Evolutionary conservation across 2,888 invertebrate species (phyloP).

Genomic region (Priocnemis perturbator): DNA sequence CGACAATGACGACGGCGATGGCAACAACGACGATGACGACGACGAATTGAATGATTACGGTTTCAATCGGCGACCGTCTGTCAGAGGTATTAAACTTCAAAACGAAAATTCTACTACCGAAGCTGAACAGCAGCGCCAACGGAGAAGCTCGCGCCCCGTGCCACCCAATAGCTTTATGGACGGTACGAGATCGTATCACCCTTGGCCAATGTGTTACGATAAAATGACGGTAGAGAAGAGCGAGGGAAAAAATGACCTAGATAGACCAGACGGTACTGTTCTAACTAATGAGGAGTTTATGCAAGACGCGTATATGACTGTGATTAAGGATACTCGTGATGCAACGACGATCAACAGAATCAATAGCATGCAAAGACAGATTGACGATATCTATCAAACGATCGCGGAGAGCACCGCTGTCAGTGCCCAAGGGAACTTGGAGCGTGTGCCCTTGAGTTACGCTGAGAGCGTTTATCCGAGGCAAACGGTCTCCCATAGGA

Average conservation of each 20-base stretch:
- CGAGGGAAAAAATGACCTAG: slow-evolving; percentile 32
- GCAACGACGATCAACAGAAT: slow-evolving; percentile 69
- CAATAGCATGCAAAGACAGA: slow-evolving; percentile 69
- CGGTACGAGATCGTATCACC: slow-evolving; percentile 53
- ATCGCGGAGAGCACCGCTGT: slow-evolving; percentile 67
- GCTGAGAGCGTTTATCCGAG: slow-evolving; percentile 61
- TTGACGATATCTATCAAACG: slow-evolving; percentile 72
- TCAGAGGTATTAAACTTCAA: slow-evolving; percentile 92
- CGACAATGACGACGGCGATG: slow-evolving; percentile 71
- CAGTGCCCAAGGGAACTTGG: slow-evolving; percentile 54
- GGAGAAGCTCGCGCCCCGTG: slow-evolving; percentile 71
- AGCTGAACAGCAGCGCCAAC: too few species aligned
- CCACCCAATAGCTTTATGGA: slow-evolving; percentile 57
- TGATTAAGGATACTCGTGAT: slow-evolving; percentile 31
- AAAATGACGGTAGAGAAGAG: slow-evolving; percentile 29
- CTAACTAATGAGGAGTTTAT: slow-evolving; percentile 27
- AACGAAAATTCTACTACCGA: slow-evolving; percentile 84
- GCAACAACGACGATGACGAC: slow-evolving; percentile 83
- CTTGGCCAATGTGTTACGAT: slow-evolving; percentile 51
- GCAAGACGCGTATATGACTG: neutral
- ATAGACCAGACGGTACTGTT: slow-evolving; percentile 19
- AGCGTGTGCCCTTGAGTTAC: slow-evolving; percentile 56
- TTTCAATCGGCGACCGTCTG: slow-evolving; percentile 91
- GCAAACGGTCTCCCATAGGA: slow-evolving; percentile 31
- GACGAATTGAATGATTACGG: slow-evolving; percentile 95